These are phyloP conservation scores for Atrichornis clamosus DNA, from an alignment of 2,113 vertebrate genomes.

Conservation along the genomic window DNA sequence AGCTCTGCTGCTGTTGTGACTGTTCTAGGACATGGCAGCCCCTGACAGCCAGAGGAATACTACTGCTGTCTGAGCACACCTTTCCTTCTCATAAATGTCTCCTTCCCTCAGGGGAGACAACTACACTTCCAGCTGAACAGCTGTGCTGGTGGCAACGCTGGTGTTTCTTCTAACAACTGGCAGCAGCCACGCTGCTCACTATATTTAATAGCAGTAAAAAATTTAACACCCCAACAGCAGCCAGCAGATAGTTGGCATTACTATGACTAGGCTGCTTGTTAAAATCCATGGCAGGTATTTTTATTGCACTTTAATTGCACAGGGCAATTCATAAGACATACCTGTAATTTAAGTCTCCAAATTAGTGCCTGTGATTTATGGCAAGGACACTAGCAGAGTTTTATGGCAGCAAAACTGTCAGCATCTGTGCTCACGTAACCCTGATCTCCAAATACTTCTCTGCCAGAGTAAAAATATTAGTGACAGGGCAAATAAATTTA, in stretches of 20 bases:
- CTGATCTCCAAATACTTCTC: neutral
- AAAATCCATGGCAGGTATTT: neutral
- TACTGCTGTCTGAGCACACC: neutral
- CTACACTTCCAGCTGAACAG: neutral
- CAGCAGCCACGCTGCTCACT: neutral
- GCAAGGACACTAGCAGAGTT: neutral
- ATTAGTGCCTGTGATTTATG: neutral
- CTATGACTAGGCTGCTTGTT: neutral
- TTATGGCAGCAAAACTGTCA: neutral
- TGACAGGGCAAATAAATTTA: neutral
- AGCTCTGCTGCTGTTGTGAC: neutral
- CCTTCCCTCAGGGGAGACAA: neutral
- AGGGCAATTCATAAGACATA: neutral
- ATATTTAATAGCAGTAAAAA: neutral
- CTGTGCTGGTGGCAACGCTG: neutral
- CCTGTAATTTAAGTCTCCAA: neutral
- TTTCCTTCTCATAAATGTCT: neutral
- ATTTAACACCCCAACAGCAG: neutral
- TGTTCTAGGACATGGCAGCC: neutral
- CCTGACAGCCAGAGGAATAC: neutral
- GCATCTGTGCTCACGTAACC: neutral
- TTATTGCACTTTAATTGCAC: conserved; percentile 4
- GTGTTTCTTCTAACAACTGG: neutral
- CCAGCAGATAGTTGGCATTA: neutral
- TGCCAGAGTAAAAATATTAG: neutral